Evolutionary conservation across 2,797 vertebrate genomes (phyloP), one percentile per base, ranked within the genome.

Genomic region (Sitta carolinensis): DNA sequence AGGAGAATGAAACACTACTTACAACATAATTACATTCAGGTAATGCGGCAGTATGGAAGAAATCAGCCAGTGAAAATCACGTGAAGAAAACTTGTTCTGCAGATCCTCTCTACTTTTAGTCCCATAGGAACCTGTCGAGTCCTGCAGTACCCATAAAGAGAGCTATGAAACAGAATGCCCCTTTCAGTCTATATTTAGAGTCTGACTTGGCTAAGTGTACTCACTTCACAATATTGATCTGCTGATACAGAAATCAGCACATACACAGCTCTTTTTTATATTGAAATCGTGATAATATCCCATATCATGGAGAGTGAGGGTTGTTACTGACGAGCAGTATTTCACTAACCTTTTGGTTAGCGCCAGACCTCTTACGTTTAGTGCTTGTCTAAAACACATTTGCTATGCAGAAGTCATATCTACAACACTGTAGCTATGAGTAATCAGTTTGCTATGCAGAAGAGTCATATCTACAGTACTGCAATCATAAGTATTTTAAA

Each of bases 131-230:
- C 36, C 26, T 27, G 8, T 59, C 5, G 6, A 12, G 43, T 82
- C 68, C 74, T 26, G 63, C 72, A 66, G 77, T 58, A 69, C 42
- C 76, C 86, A 78, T 61, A 77, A 90, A 80, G 83, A 82, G 70
- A 89, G 95, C 92, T 81, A 34, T 50, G 88, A 96, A 96, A 93
- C 82, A 87, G 82, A 63, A 82, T 87, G 74, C 63, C 82, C 85
- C 84, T 88, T 78, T 81, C 85, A 45, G 47, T 94, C 96, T 98
- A 96, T 97, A 96, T 97, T 97, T 97, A 97, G 97, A 81, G 42
- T 80, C 94, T 43, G 82, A 36, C 92, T 95, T 77, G 95, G 95
- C 96, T 77, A 87, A 94, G 73, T 32, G 73, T 27, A 59, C 38
- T 66, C 74, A 69, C 94, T 95, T 84, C 74, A 68, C 87, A 82